These are phyloP conservation scores for Xylocopa sonorina DNA, from an alignment of 1,140 invertebrate genomes.

Conservation along the genomic window DNA sequence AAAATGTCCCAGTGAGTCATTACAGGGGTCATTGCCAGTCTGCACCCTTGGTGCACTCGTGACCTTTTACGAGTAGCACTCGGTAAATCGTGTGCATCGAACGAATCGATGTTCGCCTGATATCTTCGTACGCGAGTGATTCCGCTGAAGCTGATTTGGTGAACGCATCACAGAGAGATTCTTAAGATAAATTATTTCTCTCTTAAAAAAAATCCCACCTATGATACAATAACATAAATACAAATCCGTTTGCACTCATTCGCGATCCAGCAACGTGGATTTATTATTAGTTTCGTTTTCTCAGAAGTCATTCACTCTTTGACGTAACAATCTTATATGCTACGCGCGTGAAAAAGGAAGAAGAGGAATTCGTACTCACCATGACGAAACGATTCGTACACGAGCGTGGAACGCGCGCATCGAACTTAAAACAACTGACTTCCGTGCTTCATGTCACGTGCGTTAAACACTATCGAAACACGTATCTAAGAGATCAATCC, in stretches of 20 bases:
- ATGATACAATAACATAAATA: no score
- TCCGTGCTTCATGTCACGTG: conserved; percentile 56
- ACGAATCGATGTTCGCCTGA: not conserved
- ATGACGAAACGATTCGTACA: not conserved
- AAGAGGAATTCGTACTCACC: conserved; percentile 29
- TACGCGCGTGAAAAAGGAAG: no score
- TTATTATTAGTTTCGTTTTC: no score
- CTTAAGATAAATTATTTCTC: not conserved
- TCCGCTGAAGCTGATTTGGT: not conserved
- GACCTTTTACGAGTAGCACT: conserved; percentile 8
- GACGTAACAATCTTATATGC: not conserved
- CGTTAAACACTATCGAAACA: conserved; percentile 3
- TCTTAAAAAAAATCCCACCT: not conserved
- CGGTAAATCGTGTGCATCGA: conserved; percentile 1
- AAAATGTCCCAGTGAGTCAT: not conserved
- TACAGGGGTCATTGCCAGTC: conserved; percentile 25
- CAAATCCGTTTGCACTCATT: no score
- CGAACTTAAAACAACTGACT: conserved; percentile 9
- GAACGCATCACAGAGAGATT: not conserved
- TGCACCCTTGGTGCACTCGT: conserved; percentile 6
- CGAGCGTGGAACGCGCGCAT: conserved; percentile 3
- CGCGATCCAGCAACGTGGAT: no score
- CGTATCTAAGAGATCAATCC: conserved; percentile 8
- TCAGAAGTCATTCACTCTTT: not conserved
- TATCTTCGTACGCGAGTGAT: conserved; percentile 3